Percentiles rank a stretch among this genome's conserved stretches.
These are phyloP conservation scores for Eudemis profundana DNA, from an alignment of 2,888 invertebrate species.

Conservation along the genomic window DNA sequence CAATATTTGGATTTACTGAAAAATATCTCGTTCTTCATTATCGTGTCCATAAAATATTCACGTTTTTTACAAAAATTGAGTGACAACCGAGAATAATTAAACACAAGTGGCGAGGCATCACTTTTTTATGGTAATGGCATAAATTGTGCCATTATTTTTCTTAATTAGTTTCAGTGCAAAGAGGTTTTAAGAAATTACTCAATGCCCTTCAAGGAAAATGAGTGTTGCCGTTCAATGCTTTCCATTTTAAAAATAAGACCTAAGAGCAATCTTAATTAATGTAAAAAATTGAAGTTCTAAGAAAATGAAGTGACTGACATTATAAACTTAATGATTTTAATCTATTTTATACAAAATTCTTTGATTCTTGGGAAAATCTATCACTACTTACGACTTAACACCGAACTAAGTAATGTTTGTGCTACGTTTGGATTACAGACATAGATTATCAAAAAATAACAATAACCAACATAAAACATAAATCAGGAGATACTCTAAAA, in stretches of 20 bases:
- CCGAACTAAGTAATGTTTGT: no score
- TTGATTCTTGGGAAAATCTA: no score
- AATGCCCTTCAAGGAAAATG: background rate
- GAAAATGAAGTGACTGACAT: no score
- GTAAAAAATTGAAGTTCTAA: background rate
- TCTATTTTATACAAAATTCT: no score
- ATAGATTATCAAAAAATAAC: no score
- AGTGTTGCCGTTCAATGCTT: no score
- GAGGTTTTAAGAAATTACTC: slow-evolving; percentile 2
- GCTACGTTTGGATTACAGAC: no score
- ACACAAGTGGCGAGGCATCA: background rate
- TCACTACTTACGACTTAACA: no score
- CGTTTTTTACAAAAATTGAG: background rate
- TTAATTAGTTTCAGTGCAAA: background rate
- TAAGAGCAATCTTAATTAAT: no score
- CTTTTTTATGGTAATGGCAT: slow-evolving; percentile 8
- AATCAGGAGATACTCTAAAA: no score
- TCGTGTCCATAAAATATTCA: background rate
- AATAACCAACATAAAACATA: no score
- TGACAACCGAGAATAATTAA: slow-evolving; percentile 1
- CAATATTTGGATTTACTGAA: background rate
- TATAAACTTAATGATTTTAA: no score
- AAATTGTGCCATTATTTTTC: background rate
- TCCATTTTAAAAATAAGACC: background rate
- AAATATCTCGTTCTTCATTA: background rate